Percentiles rank a stretch among this genome's conserved stretches.
Evolutionary conservation across 2,888 invertebrate genomes (phyloP).

Genomic region (Nymphalis urticae): DNA sequence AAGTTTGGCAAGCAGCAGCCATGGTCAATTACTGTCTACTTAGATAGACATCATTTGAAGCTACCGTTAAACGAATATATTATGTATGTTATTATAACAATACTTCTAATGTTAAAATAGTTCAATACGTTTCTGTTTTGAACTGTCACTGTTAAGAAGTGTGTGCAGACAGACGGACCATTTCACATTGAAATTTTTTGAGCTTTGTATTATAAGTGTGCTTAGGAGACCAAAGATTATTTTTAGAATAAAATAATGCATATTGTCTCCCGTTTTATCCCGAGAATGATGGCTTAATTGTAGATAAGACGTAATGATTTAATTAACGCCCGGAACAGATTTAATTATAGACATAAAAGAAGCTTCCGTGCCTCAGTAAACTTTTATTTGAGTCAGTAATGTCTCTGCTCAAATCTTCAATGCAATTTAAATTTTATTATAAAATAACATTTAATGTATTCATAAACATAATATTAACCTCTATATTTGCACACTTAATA

Average conservation of each 20-base stretch:
- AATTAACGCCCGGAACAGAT: constrained; percentile 14
- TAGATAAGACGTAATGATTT: constrained; percentile 4
- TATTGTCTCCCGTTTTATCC: background rate
- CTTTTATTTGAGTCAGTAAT: constrained; percentile 2
- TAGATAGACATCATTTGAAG: too few species aligned
- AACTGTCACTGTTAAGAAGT: too few species aligned
- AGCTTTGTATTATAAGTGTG: too few species aligned
- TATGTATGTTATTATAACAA: too few species aligned
- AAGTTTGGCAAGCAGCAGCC: too few species aligned
- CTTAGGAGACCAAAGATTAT: background rate
- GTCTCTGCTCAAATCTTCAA: background rate
- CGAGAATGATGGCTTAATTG: background rate
- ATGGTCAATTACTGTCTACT: too few species aligned
- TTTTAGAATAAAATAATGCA: background rate
- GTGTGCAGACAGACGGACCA: too few species aligned
- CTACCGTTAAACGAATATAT: too few species aligned
- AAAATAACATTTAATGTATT: constrained; percentile 1
- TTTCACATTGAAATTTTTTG: too few species aligned
- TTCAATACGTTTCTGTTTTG: too few species aligned
- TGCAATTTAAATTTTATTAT: constrained; percentile 3
- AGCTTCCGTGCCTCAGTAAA: background rate
- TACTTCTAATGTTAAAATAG: too few species aligned
- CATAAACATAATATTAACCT: background rate
- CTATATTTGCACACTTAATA: background rate
- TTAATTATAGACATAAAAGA: constrained; percentile 6